Evolutionary conservation across 2,888 invertebrate species (phyloP).

Genomic region (Palloptera scutellata): DNA sequence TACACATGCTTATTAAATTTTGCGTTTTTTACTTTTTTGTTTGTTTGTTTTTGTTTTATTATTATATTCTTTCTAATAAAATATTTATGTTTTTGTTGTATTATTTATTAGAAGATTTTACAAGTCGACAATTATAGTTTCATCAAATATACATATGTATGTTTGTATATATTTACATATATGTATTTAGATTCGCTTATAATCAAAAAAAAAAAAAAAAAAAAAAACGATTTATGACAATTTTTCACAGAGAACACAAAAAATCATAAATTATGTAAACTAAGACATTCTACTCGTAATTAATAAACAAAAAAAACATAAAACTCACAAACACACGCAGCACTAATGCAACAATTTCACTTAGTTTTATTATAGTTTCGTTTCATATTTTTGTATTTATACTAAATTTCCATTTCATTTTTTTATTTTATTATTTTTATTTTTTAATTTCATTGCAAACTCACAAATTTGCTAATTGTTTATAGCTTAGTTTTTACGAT

Average conservation of each 20-base stretch:
- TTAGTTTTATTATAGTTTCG: constrained; percentile 38
- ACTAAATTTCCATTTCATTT: constrained; percentile 13
- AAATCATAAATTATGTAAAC: constrained; percentile 3
- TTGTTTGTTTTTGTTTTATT: constrained; percentile 24
- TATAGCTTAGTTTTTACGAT: constrained; percentile 28
- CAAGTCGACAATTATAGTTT: constrained; percentile 20
- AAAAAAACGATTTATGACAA: neutral
- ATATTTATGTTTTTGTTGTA: too few relatives aligned
- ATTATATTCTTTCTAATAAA: constrained; percentile 6
- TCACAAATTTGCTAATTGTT: too few relatives aligned
- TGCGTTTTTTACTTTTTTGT: constrained; percentile 24
- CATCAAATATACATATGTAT: neutral
- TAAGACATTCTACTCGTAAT: too few relatives aligned
- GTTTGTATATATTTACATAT: neutral
- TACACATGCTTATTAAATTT: constrained; percentile 31
- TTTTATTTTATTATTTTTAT: constrained; percentile 26
- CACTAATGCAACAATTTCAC: constrained; percentile 44
- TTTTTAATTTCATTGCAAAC: constrained; percentile 24
- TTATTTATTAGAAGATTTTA: constrained; percentile 29
- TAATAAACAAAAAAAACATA: constrained; percentile 7
- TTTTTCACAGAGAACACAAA: neutral
- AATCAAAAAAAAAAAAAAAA: neutral
- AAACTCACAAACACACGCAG: constrained; percentile 33
- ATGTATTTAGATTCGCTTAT: constrained; percentile 1
- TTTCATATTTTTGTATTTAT: constrained; percentile 27